Evolutionary conservation across 2,888 invertebrate species (phyloP).

Genomic region (Mythimna albipuncta): DNA sequence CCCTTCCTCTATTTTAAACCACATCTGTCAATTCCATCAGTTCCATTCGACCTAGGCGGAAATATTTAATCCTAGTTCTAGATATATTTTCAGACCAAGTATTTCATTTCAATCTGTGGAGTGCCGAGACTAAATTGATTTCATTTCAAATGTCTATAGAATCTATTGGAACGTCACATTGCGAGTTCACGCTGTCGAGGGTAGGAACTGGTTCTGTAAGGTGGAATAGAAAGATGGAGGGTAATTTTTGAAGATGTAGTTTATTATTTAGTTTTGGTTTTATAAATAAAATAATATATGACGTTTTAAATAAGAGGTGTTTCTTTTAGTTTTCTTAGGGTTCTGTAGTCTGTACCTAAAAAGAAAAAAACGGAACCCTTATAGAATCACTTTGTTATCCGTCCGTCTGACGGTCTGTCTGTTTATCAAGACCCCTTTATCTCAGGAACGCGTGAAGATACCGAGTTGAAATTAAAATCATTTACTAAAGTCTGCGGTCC

Average conservation of each 20-base stretch:
- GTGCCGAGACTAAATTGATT: slow-evolving; percentile 61
- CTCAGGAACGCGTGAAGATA: too few relatives aligned
- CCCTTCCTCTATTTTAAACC: neutral
- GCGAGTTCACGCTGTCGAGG: slow-evolving; percentile 22
- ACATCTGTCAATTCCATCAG: slow-evolving; percentile 32
- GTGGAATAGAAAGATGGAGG: neutral
- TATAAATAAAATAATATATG: neutral
- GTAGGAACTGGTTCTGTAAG: neutral
- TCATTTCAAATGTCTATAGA: slow-evolving; percentile 59
- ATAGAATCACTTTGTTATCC: too few relatives aligned
- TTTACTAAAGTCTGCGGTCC: too few relatives aligned
- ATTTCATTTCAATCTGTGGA: slow-evolving; percentile 56
- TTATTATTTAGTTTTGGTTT: neutral
- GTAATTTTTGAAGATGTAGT: neutral
- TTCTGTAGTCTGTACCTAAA: too few relatives aligned
- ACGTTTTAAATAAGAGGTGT: too few relatives aligned
- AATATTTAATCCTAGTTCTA: slow-evolving; percentile 56
- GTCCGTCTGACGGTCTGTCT: too few relatives aligned
- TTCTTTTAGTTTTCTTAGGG: too few relatives aligned
- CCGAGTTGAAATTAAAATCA: too few relatives aligned
- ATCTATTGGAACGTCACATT: slow-evolving; percentile 58
- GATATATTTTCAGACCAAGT: slow-evolving; percentile 56
- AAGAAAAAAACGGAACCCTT: too few relatives aligned
- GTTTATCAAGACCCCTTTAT: too few relatives aligned
- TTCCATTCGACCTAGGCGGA: slow-evolving; percentile 31